Conservation (phyloP, 2,888 invertebrate species). For the Ashinkailepas kermadecensis region DNA sequence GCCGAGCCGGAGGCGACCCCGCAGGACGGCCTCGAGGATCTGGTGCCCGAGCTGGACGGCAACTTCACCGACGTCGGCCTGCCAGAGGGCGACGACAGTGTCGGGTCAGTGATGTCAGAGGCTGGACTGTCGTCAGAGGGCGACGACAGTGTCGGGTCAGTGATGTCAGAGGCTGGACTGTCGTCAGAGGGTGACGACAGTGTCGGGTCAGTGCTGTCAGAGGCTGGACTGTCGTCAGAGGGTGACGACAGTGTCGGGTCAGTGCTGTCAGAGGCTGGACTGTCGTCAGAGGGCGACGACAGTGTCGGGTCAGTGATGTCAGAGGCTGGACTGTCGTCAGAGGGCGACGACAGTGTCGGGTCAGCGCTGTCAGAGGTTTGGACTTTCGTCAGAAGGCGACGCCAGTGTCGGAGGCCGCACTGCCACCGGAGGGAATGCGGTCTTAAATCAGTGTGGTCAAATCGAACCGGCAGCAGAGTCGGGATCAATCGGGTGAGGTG, state of each 20-base stretch:
- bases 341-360: neutral
- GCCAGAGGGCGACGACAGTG: neutral
- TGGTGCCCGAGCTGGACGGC: neutral
- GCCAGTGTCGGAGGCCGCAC: too few relatives aligned
- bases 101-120: neutral
- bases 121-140: too few relatives aligned
- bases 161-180: too few relatives aligned
- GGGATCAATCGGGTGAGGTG: too few relatives aligned
- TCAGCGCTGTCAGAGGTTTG: neutral
- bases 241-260: neutral
- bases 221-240: neutral
- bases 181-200: neutral
- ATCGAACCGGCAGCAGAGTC: too few relatives aligned
- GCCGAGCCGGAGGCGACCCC: too few relatives aligned
- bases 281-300: neutral
- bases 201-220: neutral
- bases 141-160: neutral
- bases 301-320: neutral
- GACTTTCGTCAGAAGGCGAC: too few relatives aligned
- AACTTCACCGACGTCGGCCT: slow-evolving; percentile 7
- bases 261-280: neutral
- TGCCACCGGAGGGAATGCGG: too few relatives aligned
- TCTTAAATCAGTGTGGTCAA: too few relatives aligned
- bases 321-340: neutral
- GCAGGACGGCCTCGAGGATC: neutral